Conservation (phyloP, 2,888 invertebrate genomes). For the Lacanobia oleracea region DNA sequence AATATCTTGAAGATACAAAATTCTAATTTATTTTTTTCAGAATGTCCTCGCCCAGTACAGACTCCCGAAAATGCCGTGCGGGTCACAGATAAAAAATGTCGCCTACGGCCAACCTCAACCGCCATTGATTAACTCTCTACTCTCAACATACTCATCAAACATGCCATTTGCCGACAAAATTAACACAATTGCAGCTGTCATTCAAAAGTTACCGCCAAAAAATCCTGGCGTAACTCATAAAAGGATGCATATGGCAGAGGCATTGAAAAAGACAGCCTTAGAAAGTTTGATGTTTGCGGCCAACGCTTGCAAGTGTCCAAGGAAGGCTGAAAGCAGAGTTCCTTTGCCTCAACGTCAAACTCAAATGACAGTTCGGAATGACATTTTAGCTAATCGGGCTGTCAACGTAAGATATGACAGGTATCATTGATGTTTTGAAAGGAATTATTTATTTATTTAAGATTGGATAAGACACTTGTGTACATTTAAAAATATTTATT, state of each 20-base stretch:
- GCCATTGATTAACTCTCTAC: constrained; percentile 35
- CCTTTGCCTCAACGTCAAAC: constrained; percentile 35
- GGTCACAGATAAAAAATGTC: constrained; percentile 33
- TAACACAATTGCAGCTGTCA: constrained; percentile 62
- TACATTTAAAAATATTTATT: constrained; percentile 41
- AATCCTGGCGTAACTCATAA: constrained; percentile 54
- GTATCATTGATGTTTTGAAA: constrained; percentile 20
- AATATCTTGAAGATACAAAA: too few species aligned
- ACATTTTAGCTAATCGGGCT: constrained; percentile 42
- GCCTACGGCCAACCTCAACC: constrained; percentile 21
- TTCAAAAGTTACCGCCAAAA: constrained; percentile 68
- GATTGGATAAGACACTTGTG: not conserved
- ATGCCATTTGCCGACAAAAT: constrained; percentile 67
- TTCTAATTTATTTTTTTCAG: too few species aligned
- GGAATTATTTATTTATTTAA: not conserved
- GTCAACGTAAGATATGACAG: constrained; percentile 43
- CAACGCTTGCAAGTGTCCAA: constrained; percentile 58
- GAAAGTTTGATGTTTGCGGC: constrained; percentile 72
- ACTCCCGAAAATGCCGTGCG: constrained; percentile 18
- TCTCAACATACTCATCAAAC: constrained; percentile 52
- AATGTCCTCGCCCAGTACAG: constrained; percentile 37
- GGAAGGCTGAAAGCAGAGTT: constrained; percentile 22
- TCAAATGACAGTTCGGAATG: constrained; percentile 28
- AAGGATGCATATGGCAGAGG: constrained; percentile 70
- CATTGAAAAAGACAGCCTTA: constrained; percentile 71